Evolutionary conservation across 2,888 invertebrate genomes (phyloP).

Genomic region (Andricus quercusramuli): DNA sequence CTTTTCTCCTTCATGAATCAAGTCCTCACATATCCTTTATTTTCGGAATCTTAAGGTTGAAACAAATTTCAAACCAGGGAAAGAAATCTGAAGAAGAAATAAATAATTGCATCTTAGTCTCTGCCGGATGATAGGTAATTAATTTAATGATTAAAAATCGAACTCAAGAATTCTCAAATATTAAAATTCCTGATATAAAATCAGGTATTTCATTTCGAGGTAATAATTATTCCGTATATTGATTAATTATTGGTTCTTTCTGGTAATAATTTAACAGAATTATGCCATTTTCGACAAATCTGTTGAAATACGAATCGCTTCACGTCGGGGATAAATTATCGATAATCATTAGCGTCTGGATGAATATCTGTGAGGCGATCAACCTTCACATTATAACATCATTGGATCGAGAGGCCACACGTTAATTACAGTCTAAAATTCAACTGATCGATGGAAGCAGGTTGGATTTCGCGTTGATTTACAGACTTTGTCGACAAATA

Average conservation of each 20-base stretch:
- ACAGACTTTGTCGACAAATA: conserved; percentile 9
- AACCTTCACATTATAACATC: neutral
- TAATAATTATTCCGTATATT: neutral
- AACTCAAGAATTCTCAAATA: no score
- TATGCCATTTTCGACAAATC: neutral
- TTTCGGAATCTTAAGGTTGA: neutral
- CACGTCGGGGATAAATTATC: neutral
- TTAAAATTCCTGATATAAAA: no score
- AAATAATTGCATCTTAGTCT: no score
- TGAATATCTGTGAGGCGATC: neutral
- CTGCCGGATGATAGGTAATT: no score
- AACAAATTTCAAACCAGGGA: neutral
- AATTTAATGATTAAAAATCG: no score
- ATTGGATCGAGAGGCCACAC: neutral
- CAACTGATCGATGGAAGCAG: neutral
- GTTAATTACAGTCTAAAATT: conserved; percentile 10
- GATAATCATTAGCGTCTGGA: neutral
- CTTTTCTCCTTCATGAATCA: neutral
- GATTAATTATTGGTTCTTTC: neutral
- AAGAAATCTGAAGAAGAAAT: no score
- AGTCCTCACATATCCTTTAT: neutral
- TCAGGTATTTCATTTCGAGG: no score
- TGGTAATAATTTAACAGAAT: neutral
- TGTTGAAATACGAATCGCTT: neutral
- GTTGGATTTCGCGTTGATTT: conserved; percentile 4